Base-by-base conservation (phyloP, 92 coral and sea anemone genomes). In the Metridium senile region DNA sequence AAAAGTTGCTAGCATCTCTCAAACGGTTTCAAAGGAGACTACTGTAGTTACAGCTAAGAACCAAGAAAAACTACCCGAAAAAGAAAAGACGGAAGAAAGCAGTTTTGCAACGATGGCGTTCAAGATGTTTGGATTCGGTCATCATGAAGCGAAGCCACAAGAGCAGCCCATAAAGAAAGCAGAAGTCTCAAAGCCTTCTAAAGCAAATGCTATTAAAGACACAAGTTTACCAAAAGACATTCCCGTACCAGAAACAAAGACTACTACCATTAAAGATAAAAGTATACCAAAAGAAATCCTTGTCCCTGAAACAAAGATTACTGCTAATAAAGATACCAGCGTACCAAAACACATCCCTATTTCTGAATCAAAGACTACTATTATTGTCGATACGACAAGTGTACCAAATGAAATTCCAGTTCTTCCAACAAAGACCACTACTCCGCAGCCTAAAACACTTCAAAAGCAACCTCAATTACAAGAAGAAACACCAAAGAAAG, bases 81-180 rank as follows among this genome's bases (percentile, higher is more conserved):
- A 34, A 34, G 57, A 63, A n/a, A 53, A 72, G 26, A 39, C 43
- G 27, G 77, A 53, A 26, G 82, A 77, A 31, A 71, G 82, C 9
- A n/a, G 69, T 66, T 77, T 77, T 66, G 56, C 66, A 1, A 66
- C 59, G 22, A 26, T 77, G 26, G 81, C 69, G 18, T 77, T 77
- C 1, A 66, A 61, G 25, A 77, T 77, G 82, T 33, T 51, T 34
- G 82, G 82, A 33, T 34, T 62, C 11, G 25, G 67, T 9, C 78
- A 73, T 1, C 54, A 31, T 21, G 69, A 63, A 28, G 39, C 39
- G 28, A 63, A 63, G 23, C 20, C 69, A 31, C 26, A 63, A 31
- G 43, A 4, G 21, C 33, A 63, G 45, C 69, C 69, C n/a, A 31
- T 9, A 29, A 28, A 54, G 59, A 54, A 54, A 54, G 59, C 59